Conservation (phyloP, 2,797 vertebrate genomes). For the Syncerus caffer region DNA sequence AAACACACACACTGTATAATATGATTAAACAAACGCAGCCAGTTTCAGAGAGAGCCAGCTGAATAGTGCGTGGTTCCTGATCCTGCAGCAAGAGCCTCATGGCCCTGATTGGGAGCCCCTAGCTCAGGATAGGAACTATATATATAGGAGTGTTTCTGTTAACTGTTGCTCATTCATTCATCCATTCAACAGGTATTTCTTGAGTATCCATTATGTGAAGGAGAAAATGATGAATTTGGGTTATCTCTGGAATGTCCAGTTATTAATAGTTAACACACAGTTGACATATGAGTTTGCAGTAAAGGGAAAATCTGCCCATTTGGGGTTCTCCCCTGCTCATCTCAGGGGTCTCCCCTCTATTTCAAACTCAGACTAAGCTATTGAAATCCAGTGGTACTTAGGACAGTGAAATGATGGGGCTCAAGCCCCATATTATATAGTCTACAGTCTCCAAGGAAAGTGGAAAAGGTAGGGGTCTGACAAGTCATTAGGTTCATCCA, state of each 20-base stretch:
- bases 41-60: slow-evolving; percentile 22
- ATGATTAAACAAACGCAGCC: slow-evolving; percentile 49
- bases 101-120: background rate
- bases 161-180: background rate
- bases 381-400: background rate
- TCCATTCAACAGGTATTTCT: background rate
- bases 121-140: background rate
- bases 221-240: background rate
- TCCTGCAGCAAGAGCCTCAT: background rate
- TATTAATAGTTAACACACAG: background rate
- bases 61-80: background rate
- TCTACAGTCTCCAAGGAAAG: background rate
- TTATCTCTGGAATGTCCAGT: background rate
- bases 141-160: background rate
- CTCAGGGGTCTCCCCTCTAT: background rate
- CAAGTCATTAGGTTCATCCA: no score
- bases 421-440: background rate
- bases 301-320: background rate
- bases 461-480: background rate
- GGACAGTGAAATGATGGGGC: background rate
- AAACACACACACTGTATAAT: slow-evolving; percentile 44
- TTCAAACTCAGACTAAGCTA: background rate
- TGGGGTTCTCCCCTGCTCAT: background rate
- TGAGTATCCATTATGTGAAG: background rate
- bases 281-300: background rate